Base-by-base conservation (phyloP, 2,797 vertebrate genomes). In the Dicrostonyx torquatus region DNA sequence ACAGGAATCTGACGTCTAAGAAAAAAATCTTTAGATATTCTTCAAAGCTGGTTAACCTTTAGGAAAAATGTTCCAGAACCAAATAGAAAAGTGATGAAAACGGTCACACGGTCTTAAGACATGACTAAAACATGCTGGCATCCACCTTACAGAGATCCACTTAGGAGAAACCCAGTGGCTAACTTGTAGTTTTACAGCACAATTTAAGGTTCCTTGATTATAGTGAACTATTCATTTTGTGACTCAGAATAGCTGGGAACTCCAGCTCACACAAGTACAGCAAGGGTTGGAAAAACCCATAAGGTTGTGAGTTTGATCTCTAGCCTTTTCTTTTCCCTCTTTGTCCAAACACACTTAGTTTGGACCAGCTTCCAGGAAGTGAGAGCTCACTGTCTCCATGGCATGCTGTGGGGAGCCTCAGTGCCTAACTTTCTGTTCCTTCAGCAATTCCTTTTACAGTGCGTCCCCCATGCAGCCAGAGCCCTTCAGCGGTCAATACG, bases 101-200 rank as follows among this genome's bases (percentile, higher is more conserved):
- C 55, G 45, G 13, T 79, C 8, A 62, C 12, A 0, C 0, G 2
- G 18, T 82, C 34, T 93, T 3, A 1, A 91, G 53, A 78, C 0
- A 53, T 40, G 93, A 93, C n/a, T 66, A 64, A 72, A 18, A 76
- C 58, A 20, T 40, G 43, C 72, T 72, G 5, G 82, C 45, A 66
- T 37, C 72, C 91, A 94, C 77, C 75, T 73, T 86, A 86, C 94
- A 82, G 10, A 82, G 70, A 64, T 91, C 37, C 9, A 29, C 78
- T 93, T 48, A 66, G 80, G 70, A 89, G 58, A 96, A 94, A 92
- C 26, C 17, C 66, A 40, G 73, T 87, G 43, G 11, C 53, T 89
- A 58, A 26, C 86, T 86, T 75, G 24, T 24, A 24, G 10, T 87
- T 96, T 89, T 94, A 77, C 7, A 93, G 89, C 34, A 20, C 93